Evolutionary conservation across 1,140 invertebrate species (phyloP).

Genomic region (Sitobion miscanthi): DNA sequence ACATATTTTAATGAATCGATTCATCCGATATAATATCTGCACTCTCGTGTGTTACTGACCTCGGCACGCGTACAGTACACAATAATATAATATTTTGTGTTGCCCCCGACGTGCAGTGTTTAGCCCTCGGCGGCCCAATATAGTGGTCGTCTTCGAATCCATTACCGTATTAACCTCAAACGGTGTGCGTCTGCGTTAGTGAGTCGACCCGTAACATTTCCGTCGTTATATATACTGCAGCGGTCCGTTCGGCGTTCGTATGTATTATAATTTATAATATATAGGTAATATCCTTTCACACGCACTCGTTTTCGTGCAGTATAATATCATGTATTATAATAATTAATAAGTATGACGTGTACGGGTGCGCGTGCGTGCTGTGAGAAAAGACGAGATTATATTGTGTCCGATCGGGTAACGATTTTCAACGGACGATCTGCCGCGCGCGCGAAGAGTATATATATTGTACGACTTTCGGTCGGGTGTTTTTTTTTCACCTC

Average conservation of each 20-base stretch:
- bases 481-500: neutral
- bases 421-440: neutral
- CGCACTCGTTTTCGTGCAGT: neutral
- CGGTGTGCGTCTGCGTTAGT: too few relatives aligned
- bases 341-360: neutral
- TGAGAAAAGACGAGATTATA: neutral
- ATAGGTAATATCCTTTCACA: neutral
- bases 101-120: neutral
- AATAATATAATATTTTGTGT: neutral
- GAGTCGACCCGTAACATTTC: neutral
- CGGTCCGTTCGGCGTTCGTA: neutral
- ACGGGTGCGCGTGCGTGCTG: neutral
- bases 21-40: neutral
- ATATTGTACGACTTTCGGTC: neutral
- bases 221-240: neutral
- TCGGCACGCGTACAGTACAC: neutral
- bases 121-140: neutral
- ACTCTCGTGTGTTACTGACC: neutral
- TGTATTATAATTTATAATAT: too few relatives aligned
- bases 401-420: neutral
- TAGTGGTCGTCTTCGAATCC: neutral
- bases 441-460: neutral
- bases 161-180: constrained; percentile 22
- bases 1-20: neutral
- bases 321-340: neutral